Conservation (phyloP, 2,888 invertebrate genomes). For the Hirtodrosophila histrioides region DNA sequence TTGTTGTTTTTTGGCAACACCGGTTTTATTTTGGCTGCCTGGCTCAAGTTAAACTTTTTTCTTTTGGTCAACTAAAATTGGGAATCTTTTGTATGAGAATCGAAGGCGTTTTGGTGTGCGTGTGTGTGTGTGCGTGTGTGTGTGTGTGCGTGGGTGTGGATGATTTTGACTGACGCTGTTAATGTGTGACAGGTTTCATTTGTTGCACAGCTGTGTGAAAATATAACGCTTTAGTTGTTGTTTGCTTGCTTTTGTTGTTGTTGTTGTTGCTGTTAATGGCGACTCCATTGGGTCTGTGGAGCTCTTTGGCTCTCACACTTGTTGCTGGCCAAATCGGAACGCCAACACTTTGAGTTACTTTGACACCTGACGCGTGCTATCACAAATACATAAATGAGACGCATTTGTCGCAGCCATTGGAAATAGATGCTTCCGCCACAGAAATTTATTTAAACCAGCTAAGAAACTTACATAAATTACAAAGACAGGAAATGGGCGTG, state of each 20-base stretch:
- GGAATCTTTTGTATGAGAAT: conserved; percentile 38
- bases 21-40: conserved; percentile 43
- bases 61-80: conserved; percentile 28
- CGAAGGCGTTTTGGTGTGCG: conserved; percentile 11
- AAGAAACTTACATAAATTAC: conserved; percentile 46
- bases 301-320: conserved; percentile 49
- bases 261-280: conserved; percentile 8
- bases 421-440: conserved; percentile 66
- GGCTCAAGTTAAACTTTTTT: conserved; percentile 11
- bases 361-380: conserved; percentile 61
- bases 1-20: conserved; percentile 53
- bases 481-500: conserved; percentile 69
- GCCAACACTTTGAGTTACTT: conserved; percentile 21
- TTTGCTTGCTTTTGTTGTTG: too few species aligned
- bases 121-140: conserved; percentile 15
- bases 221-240: conserved; percentile 9
- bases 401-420: conserved; percentile 26
- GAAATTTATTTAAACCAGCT: conserved; percentile 44
- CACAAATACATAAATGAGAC: conserved; percentile 18
- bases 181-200: conserved; percentile 68
- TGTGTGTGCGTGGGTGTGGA: conserved; percentile 24
- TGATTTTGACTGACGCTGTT: conserved; percentile 43
- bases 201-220: conserved; percentile 62
- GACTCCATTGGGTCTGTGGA: conserved; percentile 37
- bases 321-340: conserved; percentile 41